Conservation (phyloP, 2,113 vertebrate genomes). For the Dendrocopos noguchii region DNA sequence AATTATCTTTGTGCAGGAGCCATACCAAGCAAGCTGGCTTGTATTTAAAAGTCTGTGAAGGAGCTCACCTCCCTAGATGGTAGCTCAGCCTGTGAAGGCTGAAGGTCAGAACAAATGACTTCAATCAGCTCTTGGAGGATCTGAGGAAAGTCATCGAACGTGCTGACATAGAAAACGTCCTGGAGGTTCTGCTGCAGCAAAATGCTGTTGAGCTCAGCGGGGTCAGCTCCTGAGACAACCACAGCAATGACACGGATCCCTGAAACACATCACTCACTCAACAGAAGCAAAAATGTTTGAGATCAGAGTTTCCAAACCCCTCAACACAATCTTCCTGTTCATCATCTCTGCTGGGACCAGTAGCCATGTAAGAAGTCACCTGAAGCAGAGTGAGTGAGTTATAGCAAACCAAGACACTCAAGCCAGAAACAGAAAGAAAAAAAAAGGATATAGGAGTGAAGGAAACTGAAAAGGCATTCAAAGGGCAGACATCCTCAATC, state of each 20-base stretch:
- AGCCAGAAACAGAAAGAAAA: background rate
- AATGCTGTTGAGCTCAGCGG: conserved; percentile 80
- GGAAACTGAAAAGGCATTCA: background rate
- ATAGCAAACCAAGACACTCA: background rate
- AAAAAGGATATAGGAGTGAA: background rate
- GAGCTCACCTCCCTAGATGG: conserved; percentile 34
- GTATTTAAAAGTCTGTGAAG: background rate
- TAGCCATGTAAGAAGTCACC: accelerated
- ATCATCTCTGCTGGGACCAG: background rate
- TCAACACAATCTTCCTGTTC: background rate
- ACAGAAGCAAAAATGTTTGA: background rate
- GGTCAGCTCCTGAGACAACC: conserved; percentile 84
- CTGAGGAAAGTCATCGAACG: conserved; percentile 84
- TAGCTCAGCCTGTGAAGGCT: background rate
- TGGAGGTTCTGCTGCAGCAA: conserved; percentile 78
- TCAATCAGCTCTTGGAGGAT: conserved; percentile 85
- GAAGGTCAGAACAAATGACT: conserved; percentile 77
- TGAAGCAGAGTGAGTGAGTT: background rate
- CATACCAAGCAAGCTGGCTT: background rate
- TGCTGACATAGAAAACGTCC: conserved; percentile 81
- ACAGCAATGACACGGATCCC: conserved; percentile 85
- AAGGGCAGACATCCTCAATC: background rate
- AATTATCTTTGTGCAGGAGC: background rate
- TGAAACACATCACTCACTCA: conserved; percentile 31
- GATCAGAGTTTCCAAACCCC: background rate